phyloP scores from a whole-genome alignment of 1,140 invertebrate species.

The Amyelois transitella region DNA sequence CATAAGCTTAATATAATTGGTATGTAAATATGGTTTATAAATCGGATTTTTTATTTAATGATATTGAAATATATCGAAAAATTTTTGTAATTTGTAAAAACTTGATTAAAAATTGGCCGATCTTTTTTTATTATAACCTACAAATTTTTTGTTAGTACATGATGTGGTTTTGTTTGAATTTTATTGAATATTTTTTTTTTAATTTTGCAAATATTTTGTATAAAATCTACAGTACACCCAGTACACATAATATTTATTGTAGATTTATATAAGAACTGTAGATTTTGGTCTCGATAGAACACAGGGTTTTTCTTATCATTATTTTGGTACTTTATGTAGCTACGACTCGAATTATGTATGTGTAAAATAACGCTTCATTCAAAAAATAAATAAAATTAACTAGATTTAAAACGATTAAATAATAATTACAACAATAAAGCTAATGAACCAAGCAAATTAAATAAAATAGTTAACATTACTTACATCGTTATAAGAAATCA shows the following conservation, averaged over 20 bases:
- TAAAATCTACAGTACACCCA: slow-evolving; percentile 26
- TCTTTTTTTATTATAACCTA: background rate
- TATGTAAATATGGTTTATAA: slow-evolving; percentile 5
- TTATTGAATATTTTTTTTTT: too few relatives aligned
- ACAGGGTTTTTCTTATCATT: slow-evolving; percentile 16
- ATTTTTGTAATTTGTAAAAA: background rate
- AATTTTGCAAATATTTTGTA: too few relatives aligned
- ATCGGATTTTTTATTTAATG: background rate
- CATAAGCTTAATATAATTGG: slow-evolving; percentile 2
- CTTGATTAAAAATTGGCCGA: background rate
- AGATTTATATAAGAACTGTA: slow-evolving; percentile 11
- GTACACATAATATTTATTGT: slow-evolving; percentile 7
- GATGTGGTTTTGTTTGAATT: background rate
- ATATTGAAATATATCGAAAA: background rate
- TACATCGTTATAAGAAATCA: background rate
- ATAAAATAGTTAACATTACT: slow-evolving; percentile 11
- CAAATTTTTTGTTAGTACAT: background rate
- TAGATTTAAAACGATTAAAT: slow-evolving; percentile 5
- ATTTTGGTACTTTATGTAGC: background rate
- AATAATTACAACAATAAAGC: slow-evolving; percentile 23
- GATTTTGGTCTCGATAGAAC: slow-evolving; percentile 36
- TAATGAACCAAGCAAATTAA: slow-evolving; percentile 27
- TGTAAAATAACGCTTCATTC: background rate
- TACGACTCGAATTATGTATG: background rate
- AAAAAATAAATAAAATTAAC: background rate